Evolutionary conservation across 2,113 vertebrate genomes (phyloP), one percentile per base, ranked within the genome.

Genomic region (Otocyon megalotis): DNA sequence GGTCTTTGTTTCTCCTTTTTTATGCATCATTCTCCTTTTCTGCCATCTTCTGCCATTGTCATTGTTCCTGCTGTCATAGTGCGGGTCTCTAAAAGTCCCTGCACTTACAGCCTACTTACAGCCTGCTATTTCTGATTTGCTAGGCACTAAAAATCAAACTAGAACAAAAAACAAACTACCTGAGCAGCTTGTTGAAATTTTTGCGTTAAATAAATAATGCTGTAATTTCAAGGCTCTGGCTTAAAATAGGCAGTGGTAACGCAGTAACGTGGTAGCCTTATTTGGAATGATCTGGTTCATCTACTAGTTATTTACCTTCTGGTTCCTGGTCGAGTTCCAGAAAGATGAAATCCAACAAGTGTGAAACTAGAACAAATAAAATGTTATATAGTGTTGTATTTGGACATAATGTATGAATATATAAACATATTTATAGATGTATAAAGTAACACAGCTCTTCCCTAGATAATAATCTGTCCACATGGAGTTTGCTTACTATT

Each of bases 301-400:
- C 7, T 94, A 26, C 53, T 77, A 10, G 80, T 91, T 95, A 67
- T 88, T 84, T 94, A 63, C 63, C 79, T 94, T 8, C 26, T 88
- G 26, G 16, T 93, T 94, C 32, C 8, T 63, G 26, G 71, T 65
- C 79, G 60, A 96, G 19, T 67, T 94, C 53, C 72, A 48, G 50
- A 80, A 85, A 92, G 58, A 92, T 79, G 28, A 95, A 92, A 95
- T 96, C 63, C 90, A 81, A 89, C 28, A 89, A 82, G 37, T 77
- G 24, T 92, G 92, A 95, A 84, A 85, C 20, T 69, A 74, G 60
- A 94, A 48, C 94, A 92, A 94, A 62, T 80, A 28, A 92, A 92
- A 82, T 95, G 19, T 92, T 92, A 72, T 92, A 72, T 9, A 71
- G 83, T 48, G 60, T 50, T 85, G 32, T 92, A 85, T 74, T n/a